Evolutionary conservation across 2,797 vertebrate species (phyloP).

Genomic region (Perdix hodgsoniae): DNA sequence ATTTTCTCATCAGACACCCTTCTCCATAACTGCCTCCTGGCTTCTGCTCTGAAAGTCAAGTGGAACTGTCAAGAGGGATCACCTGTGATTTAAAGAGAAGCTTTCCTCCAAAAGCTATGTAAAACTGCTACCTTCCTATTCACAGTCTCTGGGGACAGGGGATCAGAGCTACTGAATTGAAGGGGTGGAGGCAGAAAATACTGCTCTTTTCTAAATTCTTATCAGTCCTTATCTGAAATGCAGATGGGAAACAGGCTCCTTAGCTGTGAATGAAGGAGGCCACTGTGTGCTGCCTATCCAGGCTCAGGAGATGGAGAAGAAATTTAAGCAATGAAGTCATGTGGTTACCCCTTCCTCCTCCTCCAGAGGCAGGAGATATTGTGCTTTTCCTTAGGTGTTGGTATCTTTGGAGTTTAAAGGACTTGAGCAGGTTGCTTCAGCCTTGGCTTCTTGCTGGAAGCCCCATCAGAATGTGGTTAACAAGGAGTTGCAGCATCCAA

Average conservation of each 20-base stretch:
- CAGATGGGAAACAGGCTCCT: background rate
- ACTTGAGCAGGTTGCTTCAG: background rate
- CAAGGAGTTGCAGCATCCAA: conserved; percentile 11
- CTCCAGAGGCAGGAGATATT: background rate
- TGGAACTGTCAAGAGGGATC: conserved; percentile 67
- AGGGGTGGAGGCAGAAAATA: background rate
- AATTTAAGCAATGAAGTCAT: background rate
- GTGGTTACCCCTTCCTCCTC: background rate
- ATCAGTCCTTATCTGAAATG: background rate
- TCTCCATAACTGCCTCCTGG: conserved; percentile 29
- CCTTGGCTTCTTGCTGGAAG: background rate
- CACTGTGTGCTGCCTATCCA: background rate
- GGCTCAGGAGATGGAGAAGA: background rate
- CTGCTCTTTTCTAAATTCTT: background rate
- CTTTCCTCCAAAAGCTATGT: conserved; percentile 9
- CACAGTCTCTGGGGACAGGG: background rate
- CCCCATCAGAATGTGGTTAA: conserved; percentile 34
- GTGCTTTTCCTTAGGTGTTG: background rate
- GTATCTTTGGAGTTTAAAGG: background rate
- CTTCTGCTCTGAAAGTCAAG: conserved; percentile 71
- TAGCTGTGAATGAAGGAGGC: background rate
- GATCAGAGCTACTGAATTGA: conserved; percentile 31
- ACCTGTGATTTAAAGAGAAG: conserved; percentile 64
- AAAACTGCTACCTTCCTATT: conserved; percentile 39
- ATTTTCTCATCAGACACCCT: conserved; percentile 59